Base-by-base conservation (phyloP, 1,140 invertebrate species). In the Cotesia typhae region DNA sequence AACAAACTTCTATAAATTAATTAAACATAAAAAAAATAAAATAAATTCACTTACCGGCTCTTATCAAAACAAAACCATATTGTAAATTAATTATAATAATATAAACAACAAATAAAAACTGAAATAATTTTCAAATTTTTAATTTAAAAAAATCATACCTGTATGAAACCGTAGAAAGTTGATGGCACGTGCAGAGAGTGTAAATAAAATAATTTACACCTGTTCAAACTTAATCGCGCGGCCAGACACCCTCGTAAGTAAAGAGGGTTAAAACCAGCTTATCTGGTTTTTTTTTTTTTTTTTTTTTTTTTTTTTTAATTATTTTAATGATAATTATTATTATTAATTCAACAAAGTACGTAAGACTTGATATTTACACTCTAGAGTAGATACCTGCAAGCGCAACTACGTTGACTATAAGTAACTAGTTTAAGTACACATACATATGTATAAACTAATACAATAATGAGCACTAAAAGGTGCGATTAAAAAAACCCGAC, bases 361-460 rank as follows among this genome's bases (percentile, higher is more conserved):
- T n/a, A 35, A 71, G 51, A 66, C 64, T 66, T 47, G 51, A 66
- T 67, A 55, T 67, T 55, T 67, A 67, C 52, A 51, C 66, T 51
- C 66, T 51, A n/a, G 47, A 53, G 55, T 55, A 6, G 35, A 67
- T 67, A 51, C 57, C 6, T 20, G n/a, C 12, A 55, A 55, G 53
- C 17, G 17, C 53, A 55, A 55, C 12, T 55, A 55, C 17, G 12
- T 55, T 55, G 20, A 12, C 28, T 28, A 17, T 17, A 17, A 17
- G 17, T 17, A 17, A 55, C 17, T n/a, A 14, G 4, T 4, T 12
- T 12, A 55, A 55, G 17, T 55, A 55, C 17, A 55, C 53, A 55
- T 53, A 64, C 63, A 65, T 59, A 57, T 72, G 63, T 66, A 57
- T 70, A 65, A 64, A 65, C 67, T n/a, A 41, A 59, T 69, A 64